phyloP scores from a whole-genome alignment of 2,888 invertebrate species.

The Dorcus parallelipipedus region DNA sequence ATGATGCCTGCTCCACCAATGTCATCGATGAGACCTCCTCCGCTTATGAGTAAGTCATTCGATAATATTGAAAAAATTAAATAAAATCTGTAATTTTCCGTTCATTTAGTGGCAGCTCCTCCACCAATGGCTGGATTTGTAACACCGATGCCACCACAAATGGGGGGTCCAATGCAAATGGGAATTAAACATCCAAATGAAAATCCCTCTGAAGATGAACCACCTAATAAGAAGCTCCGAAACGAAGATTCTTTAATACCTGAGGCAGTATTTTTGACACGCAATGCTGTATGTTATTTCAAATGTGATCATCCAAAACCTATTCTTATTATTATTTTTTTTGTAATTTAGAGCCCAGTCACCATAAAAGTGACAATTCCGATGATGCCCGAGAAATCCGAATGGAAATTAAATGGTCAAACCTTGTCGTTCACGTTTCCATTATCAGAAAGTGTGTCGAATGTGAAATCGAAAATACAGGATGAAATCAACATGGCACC shows the following conservation, averaged over 20 bases:
- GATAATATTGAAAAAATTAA: not conserved
- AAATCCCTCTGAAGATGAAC: conserved; percentile 69
- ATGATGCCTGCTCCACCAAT: conserved; percentile 61
- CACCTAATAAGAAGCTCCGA: conserved; percentile 80
- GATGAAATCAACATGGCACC: conserved; percentile 89
- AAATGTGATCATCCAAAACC: not conserved
- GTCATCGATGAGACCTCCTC: conserved; percentile 57
- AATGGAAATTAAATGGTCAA: conserved; percentile 95
- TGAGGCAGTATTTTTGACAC: conserved; percentile 74
- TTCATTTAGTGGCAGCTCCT: conserved; percentile 46
- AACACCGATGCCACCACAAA: conserved; percentile 43
- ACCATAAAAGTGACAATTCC: conserved; percentile 82
- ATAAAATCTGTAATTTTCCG: not conserved
- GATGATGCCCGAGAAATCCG: conserved; percentile 79
- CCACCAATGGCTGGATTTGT: conserved; percentile 52
- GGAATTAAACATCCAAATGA: conserved; percentile 53
- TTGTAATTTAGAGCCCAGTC: conserved; percentile 63
- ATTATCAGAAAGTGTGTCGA: conserved; percentile 73
- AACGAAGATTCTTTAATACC: conserved; percentile 92
- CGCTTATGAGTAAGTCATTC: conserved; percentile 53
- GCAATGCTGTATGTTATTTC: conserved; percentile 56
- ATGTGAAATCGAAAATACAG: conserved; percentile 82
- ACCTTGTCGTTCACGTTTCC: conserved; percentile 74
- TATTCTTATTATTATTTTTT: conserved; percentile 6
- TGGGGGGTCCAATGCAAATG: conserved; percentile 45